These are phyloP conservation scores for Neoarius graeffei DNA, from an alignment of 2,113 vertebrate genomes.

Conservation along the genomic window DNA sequence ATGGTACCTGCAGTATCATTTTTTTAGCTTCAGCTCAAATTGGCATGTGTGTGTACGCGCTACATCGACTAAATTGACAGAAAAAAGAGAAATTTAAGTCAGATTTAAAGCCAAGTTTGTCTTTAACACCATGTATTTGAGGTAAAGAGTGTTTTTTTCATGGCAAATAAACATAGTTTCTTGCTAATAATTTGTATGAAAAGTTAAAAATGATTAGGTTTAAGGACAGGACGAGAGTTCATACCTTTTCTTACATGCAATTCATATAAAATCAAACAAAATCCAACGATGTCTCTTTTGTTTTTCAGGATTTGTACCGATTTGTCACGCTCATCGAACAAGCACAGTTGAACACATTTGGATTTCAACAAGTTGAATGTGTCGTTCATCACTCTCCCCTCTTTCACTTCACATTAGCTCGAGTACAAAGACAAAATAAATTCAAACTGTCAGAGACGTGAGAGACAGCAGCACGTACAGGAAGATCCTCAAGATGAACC, in stretches of 20 bases:
- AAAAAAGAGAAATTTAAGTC: background rate
- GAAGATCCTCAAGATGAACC: slow-evolving; percentile 1
- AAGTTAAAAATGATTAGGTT: background rate
- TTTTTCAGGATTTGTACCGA: background rate
- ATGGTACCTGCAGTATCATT: too few relatives aligned
- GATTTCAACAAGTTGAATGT: background rate
- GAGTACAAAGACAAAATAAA: background rate
- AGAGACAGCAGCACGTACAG: slow-evolving; percentile 38
- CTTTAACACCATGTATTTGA: background rate
- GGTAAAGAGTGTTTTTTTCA: background rate
- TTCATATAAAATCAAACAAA: background rate
- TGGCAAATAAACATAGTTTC: background rate
- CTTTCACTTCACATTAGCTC: background rate
- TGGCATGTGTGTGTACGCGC: background rate
- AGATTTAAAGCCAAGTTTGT: background rate
- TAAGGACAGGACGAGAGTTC: background rate
- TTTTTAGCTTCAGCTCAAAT: too few relatives aligned
- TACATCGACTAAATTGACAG: background rate
- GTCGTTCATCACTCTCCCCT: too few relatives aligned
- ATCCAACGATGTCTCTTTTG: background rate
- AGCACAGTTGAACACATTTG: background rate
- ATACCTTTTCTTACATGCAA: background rate
- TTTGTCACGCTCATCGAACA: background rate
- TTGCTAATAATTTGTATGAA: background rate
- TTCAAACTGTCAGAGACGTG: slow-evolving; percentile 11